Evolutionary conservation across 1,140 invertebrate genomes (phyloP), one percentile per base, ranked within the genome.

Genomic region (Aphidius ervi): DNA sequence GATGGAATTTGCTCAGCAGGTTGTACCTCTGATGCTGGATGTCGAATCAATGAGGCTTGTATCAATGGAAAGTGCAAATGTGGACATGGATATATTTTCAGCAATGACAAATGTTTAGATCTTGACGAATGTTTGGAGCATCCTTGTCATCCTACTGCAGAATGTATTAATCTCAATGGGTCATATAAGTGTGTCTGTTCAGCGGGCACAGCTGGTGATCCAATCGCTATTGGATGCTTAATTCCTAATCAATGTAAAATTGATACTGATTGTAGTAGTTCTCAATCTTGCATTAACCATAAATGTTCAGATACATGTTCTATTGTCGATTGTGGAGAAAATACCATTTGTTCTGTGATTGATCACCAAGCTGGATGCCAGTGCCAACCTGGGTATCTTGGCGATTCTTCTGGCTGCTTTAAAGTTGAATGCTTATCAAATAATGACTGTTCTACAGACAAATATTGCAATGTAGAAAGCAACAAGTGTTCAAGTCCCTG

Each of bases 401-500:
- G 93, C 5, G 91, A 94, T 81, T 84, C 91, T 2, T 81, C 89
- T 9, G 90, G 89, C 8, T 92, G 90, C 67, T 92, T 91, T 75
- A 88, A 88, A 80, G 91, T 92, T 3, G 92, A 94, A 80, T 95
- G 92, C 73, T 77, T 89, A 2, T 82, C 83, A 6, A 84, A 90
- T 74, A 83, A 83, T 42, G 90, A 94, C 56, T 95, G 93, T 72
- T 75, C 87, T 3, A 74, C 68, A 9, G 88, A 91, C 64, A 89
- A 88, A 75, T 85, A 85, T 59, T 94, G 93, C 69, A 87, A 92
- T 70, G 67, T 70, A 6, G 82, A 86, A 65, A 85, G 79, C 16
- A 91, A 93, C 72, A 92, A 90, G 74, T 94, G 92, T 74, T 80
- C 85, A 67, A 88, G 87, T 81, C 88, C 91, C 54, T 94, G 90